phyloP scores from a whole-genome alignment of 2,113 vertebrate species.

The Garra rufa region DNA sequence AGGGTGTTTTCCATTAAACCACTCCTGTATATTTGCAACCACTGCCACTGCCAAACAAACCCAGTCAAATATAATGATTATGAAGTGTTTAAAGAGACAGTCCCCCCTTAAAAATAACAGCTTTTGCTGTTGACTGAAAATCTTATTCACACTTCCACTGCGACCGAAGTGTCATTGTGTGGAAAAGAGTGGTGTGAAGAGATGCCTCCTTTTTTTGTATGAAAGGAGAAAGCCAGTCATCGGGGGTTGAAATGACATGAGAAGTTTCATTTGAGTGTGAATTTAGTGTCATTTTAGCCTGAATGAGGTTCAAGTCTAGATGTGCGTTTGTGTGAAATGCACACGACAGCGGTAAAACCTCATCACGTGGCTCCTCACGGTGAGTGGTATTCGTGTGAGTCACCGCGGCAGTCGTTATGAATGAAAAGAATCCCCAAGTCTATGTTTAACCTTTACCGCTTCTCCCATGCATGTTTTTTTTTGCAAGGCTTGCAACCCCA shows the following conservation, averaged over 20 bases:
- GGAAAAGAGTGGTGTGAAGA: background rate
- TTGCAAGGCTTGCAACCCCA: background rate
- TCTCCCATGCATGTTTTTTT: background rate
- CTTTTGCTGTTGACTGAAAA: background rate
- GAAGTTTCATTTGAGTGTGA: background rate
- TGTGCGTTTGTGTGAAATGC: background rate
- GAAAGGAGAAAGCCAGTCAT: background rate
- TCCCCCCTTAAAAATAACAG: background rate
- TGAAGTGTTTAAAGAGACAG: background rate
- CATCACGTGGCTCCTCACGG: background rate
- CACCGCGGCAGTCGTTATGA: background rate
- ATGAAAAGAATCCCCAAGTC: slow-evolving; percentile 5
- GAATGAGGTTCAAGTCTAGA: background rate
- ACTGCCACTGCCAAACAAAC: background rate
- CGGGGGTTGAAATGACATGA: background rate
- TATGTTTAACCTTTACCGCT: slow-evolving; percentile 26
- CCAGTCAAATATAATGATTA: background rate
- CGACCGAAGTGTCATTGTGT: background rate
- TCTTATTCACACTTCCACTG: background rate
- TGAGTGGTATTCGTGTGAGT: background rate
- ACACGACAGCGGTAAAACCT: background rate
- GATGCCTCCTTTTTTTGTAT: background rate
- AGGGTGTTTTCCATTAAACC: slow-evolving; percentile 10
- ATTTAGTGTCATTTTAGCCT: background rate
- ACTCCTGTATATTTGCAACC: background rate